Conservation (phyloP, 2,888 invertebrate species). For the Petrolisthes cinctipes region DNA sequence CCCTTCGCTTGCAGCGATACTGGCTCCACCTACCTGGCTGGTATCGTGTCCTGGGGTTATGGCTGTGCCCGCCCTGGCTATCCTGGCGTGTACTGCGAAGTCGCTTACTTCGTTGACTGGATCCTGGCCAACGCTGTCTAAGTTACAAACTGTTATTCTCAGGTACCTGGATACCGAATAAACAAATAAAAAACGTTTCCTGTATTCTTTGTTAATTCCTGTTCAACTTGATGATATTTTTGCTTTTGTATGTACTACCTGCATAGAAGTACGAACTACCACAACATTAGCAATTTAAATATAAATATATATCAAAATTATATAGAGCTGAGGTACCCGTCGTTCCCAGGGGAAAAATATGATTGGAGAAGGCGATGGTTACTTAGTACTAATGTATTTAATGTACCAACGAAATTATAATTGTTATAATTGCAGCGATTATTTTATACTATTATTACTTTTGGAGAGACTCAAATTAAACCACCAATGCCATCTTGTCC, state of each 20-base stretch:
- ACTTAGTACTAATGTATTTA: neutral
- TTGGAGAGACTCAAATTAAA: no score
- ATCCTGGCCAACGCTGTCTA: slow-evolving; percentile 44
- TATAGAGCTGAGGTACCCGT: neutral
- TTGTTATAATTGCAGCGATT: no score
- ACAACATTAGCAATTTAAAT: neutral
- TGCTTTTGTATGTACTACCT: neutral
- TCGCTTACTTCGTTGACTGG: slow-evolving; percentile 66
- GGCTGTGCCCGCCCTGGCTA: slow-evolving; percentile 54
- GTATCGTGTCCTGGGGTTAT: slow-evolving; percentile 61
- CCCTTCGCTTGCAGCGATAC: slow-evolving; percentile 43
- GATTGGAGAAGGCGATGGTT: neutral
- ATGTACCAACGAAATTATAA: no score
- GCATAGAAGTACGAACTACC: neutral
- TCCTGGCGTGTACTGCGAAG: slow-evolving; percentile 65
- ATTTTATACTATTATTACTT: no score
- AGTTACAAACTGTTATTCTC: neutral
- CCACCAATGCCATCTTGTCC: no score
- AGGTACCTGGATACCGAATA: neutral
- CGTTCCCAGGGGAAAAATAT: neutral
- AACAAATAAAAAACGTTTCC: neutral
- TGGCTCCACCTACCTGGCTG: slow-evolving; percentile 36
- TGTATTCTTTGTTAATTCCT: neutral
- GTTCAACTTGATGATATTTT: neutral
- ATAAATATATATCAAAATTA: neutral